Percentiles rank a stretch among this genome's conserved stretches.
Conservation (phyloP, 2,888 invertebrate genomes). For the Crematogaster levior region DNA sequence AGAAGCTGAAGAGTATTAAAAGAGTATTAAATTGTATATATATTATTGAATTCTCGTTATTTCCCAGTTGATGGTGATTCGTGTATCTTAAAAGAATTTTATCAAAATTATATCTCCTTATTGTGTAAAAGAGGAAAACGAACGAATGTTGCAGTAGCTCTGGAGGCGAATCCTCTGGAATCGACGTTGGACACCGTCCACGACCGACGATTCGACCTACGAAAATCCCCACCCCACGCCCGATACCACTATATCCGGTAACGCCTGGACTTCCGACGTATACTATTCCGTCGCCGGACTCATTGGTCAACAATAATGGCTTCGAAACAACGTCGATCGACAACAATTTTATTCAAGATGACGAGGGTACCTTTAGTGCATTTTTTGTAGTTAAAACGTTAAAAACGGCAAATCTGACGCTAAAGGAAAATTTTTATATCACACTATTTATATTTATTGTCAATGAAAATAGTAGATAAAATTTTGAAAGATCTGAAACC, state of each 20-base stretch:
- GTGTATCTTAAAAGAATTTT: neutral
- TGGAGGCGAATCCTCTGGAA: conserved; percentile 80
- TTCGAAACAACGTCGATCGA: conserved; percentile 78
- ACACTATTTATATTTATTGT: neutral
- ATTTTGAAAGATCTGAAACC: neutral
- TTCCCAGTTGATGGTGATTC: no score
- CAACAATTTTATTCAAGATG: conserved; percentile 83
- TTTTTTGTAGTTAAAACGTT: neutral
- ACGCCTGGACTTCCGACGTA: conserved; percentile 70
- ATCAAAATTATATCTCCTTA: no score
- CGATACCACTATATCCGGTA: conserved; percentile 83
- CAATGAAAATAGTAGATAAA: neutral
- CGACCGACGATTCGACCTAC: conserved; percentile 83
- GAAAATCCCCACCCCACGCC: conserved; percentile 85
- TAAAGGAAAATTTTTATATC: neutral
- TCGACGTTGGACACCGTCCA: conserved; percentile 70
- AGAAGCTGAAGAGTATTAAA: no score
- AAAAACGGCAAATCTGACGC: neutral
- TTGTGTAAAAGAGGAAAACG: neutral
- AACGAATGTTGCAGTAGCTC: conserved; percentile 46
- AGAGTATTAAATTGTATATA: no score
- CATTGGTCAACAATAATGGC: conserved; percentile 66
- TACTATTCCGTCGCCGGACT: conserved; percentile 66
- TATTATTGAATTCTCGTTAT: no score
- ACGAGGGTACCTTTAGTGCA: conserved; percentile 78